A percentile compares a stretch with the other conserved stretches of the same genome.
Evolutionary conservation across 2,888 invertebrate genomes (phyloP).

Genomic region (Cordilura impudica): DNA sequence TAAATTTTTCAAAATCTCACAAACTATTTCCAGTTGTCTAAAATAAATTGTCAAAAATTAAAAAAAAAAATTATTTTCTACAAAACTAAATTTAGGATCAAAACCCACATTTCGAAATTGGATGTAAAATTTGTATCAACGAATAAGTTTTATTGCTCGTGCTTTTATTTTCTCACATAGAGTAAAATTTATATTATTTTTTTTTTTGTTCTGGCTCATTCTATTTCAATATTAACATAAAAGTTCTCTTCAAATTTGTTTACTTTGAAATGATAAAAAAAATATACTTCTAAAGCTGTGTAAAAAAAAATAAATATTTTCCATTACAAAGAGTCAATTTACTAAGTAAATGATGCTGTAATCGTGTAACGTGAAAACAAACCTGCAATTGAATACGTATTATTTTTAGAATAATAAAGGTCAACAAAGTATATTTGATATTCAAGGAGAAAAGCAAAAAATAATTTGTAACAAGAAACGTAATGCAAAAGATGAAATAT

Average conservation of each 20-base stretch:
- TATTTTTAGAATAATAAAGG: neutral
- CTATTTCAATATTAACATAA: neutral
- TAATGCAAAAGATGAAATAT: no score
- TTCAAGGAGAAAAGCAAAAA: no score
- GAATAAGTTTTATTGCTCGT: no score
- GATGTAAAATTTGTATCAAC: no score
- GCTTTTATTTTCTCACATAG: neutral
- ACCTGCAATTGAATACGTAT: neutral
- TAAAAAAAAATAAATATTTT: no score
- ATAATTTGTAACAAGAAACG: no score
- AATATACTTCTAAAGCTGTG: neutral
- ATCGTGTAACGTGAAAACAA: neutral
- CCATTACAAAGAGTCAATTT: neutral
- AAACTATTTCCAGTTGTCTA: no score
- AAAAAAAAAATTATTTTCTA: no score
- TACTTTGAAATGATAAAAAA: conserved; percentile 3
- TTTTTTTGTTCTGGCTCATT: neutral
- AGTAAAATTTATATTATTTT: neutral
- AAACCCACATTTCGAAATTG: no score
- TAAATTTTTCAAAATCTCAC: no score
- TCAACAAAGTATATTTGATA: neutral
- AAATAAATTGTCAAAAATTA: no score
- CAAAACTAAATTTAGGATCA: no score
- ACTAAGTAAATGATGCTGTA: neutral
- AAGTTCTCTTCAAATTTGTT: neutral